phyloP scores from a whole-genome alignment of 2,113 vertebrate species.

The Manacus vitellinus region DNA sequence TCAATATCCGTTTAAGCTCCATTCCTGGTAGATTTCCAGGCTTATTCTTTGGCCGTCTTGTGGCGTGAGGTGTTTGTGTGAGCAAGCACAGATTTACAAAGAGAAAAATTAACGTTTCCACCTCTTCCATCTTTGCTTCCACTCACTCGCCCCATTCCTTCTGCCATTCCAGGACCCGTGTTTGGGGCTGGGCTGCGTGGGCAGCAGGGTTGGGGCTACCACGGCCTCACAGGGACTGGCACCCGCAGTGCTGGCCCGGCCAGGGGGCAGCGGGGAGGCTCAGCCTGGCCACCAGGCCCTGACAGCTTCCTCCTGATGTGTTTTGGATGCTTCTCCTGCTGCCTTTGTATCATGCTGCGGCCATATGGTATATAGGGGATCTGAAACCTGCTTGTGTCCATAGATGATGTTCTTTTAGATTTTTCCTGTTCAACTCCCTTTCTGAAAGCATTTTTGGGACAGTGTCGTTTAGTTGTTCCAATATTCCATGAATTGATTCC shows the following conservation, averaged over 20 bases:
- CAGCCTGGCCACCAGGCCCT: not conserved
- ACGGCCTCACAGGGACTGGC: not conserved
- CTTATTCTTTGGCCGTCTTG: not conserved
- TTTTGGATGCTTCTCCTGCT: not conserved
- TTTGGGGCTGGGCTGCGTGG: accelerated
- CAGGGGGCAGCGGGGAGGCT: not conserved
- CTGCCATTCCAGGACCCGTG: accelerated
- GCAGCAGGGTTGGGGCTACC: not conserved
- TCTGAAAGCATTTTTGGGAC: not conserved
- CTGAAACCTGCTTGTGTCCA: not conserved
- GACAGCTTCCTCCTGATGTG: not conserved
- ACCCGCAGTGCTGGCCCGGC: not conserved
- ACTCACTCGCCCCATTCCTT: accelerated
- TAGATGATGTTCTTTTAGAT: not conserved
- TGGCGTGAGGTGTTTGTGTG: accelerated
- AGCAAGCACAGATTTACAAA: not conserved
- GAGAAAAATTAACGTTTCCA: not conserved
- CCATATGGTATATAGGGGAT: not conserved
- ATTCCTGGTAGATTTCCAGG: accelerated
- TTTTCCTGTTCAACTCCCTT: not conserved
- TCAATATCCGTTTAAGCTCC: not conserved
- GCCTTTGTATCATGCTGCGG: not conserved
- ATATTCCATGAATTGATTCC: not conserved
- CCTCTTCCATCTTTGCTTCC: not conserved
- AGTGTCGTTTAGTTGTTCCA: not conserved